A percentile compares a stretch with the other conserved stretches of the same genome.
Evolutionary conservation across 2,797 vertebrate genomes (phyloP).

Genomic region (Hoplostethus mediterraneus): DNA sequence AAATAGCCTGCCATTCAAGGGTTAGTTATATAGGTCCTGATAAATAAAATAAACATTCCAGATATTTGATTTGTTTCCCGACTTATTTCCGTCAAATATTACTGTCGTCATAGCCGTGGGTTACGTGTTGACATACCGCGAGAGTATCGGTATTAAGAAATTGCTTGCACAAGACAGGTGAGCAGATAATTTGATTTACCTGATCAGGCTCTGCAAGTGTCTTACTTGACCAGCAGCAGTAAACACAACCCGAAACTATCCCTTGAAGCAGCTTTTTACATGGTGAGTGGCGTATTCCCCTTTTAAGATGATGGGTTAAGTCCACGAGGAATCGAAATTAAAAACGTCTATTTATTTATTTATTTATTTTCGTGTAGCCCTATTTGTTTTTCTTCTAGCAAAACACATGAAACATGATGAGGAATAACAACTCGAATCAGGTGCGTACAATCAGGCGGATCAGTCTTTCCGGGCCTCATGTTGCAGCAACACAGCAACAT

Average conservation of each 20-base stretch:
- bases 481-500: no score
- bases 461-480: not conserved
- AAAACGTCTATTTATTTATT: not conserved
- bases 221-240: no score
- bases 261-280: not conserved
- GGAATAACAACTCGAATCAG: slow-evolving; percentile 60
- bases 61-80: no score
- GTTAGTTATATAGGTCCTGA: no score
- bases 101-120: not conserved
- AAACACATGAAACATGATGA: slow-evolving; percentile 50
- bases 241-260: not conserved
- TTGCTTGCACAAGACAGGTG: slow-evolving; percentile 39
- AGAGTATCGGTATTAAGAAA: slow-evolving; percentile 8
- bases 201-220: not conserved
- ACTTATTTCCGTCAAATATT: not conserved
- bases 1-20: no score
- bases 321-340: not conserved
- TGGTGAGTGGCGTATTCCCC: not conserved
- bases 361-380: not conserved
- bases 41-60: no score
- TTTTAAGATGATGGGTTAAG: not conserved
- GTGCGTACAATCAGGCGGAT: slow-evolving; percentile 48
- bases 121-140: slow-evolving; percentile 32
- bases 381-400: not conserved
- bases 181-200: slow-evolving; percentile 10